Evolutionary conservation across 2,113 vertebrate genomes (phyloP), one percentile per base, ranked within the genome.

Genomic region (Theropithecus gelada): DNA sequence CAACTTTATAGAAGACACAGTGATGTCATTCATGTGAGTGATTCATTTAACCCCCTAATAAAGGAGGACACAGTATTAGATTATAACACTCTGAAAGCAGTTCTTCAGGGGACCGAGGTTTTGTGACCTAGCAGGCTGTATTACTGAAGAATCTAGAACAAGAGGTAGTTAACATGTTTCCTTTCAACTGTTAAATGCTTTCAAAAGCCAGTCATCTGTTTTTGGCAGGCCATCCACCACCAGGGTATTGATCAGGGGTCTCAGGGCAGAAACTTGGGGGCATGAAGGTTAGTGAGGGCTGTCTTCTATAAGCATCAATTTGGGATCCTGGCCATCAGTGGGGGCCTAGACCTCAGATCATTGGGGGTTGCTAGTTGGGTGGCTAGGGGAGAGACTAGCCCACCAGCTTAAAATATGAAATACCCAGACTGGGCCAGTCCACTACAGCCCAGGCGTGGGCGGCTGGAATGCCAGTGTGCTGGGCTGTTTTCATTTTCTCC

Each of bases 21-120:
- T 59, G 90, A 85, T 83, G 90, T 13, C 30, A 10, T 85, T 95
- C 85, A 88, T 27, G 9, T 27, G 52, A 93, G 72, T 85, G 86
- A 78, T 78, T 86, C 86, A 76, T 80, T 93, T 86, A 90, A 16
- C 83, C 70, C 96, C 79, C 61, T 57, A 50, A 61, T 93, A 73
- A 73, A 45, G 38, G 81, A 94, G 59, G 76, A 10, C 30, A 8
- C 23, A n/a, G 22, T 35, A 23, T 50, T 57, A 45, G 66, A 61
- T 73, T n/a, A 61, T 52, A 86, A 32, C 2, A 27, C 43, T 23
- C 9, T 57, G 88, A 40, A 72, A 48, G n/a, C 30, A 1, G 59
- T 64, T 57, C n/a, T 64, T 20, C n/a, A 40, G 59, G 40, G 40
- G 6, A 14, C 68, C 50, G 80, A 80, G 87, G 70, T 48, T 18